phyloP scores from a whole-genome alignment of 2,113 vertebrate genomes.

The Hystrix brachyura region DNA sequence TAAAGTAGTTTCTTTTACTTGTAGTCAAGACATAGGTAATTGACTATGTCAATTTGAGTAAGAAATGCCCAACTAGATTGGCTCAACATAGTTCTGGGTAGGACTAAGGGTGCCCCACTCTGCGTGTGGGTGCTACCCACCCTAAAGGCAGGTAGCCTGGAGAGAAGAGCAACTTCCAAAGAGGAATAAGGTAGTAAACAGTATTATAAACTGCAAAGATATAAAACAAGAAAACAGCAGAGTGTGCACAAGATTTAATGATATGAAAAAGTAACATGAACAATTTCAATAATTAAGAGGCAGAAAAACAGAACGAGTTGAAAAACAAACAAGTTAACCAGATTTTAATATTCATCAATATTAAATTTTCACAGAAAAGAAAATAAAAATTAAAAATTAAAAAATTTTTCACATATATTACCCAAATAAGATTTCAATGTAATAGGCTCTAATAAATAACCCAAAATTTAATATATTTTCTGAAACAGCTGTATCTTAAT shows the following conservation, averaged over 20 bases:
- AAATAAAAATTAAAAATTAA: background rate
- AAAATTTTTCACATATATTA: background rate
- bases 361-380: background rate
- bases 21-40: background rate
- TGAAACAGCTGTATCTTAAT: background rate
- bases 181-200: background rate
- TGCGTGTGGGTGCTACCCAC: too few species aligned
- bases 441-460: background rate
- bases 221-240: background rate
- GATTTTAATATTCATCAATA: background rate
- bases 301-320: background rate
- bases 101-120: too few species aligned
- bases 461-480: background rate
- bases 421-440: background rate
- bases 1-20: background rate
- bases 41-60: too few species aligned
- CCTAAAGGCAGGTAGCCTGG: too few species aligned
- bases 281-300: background rate
- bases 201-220: background rate
- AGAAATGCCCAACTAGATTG: too few species aligned
- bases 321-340: conserved; percentile 40
- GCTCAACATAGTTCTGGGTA: too few species aligned
- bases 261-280: background rate
- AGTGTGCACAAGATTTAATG: background rate
- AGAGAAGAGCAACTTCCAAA: background rate